These are phyloP conservation scores for Cataglyphis albicans DNA, from an alignment of 2,888 invertebrate genomes.

Conservation along the genomic window DNA sequence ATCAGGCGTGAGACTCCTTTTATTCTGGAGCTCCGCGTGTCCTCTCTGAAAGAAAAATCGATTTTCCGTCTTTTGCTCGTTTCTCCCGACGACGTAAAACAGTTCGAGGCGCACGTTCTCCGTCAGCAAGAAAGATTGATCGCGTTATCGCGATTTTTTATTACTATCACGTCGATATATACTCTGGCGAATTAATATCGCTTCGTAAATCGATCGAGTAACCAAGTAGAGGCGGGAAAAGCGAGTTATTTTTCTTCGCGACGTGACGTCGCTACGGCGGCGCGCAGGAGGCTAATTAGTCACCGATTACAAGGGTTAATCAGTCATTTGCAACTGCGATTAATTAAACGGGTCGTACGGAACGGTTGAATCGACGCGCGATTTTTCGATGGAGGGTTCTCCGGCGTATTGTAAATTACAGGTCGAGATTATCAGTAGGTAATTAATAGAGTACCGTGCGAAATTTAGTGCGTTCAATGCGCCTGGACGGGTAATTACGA, in stretches of 20 bases:
- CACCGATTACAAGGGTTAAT: slow-evolving; percentile 35
- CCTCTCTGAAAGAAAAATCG: slow-evolving; percentile 19
- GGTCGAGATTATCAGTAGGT: slow-evolving; percentile 52
- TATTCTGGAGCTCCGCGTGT: slow-evolving; percentile 8
- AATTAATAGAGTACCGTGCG: slow-evolving; percentile 46
- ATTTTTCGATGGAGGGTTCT: slow-evolving; percentile 50
- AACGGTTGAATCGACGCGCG: slow-evolving; percentile 22
- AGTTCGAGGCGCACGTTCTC: slow-evolving; percentile 29
- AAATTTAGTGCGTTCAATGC: slow-evolving; percentile 50
- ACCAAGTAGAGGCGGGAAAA: neutral
- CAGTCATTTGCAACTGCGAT: slow-evolving; percentile 53
- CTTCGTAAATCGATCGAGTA: slow-evolving; percentile 32
- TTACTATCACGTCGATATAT: neutral
- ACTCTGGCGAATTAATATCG: slow-evolving; percentile 17
- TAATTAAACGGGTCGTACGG: slow-evolving; percentile 27
- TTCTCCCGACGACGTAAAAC: slow-evolving; percentile 13
- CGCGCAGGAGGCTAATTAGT: slow-evolving; percentile 30
- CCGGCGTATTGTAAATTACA: slow-evolving; percentile 59
- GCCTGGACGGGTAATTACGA: slow-evolving; percentile 56
- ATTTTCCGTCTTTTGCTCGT: slow-evolving; percentile 19
- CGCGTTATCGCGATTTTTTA: neutral
- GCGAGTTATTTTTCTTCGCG: neutral
- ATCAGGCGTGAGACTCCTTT: slow-evolving; percentile 32
- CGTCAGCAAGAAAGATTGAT: slow-evolving; percentile 37
- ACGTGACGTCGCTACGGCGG: neutral